These are phyloP conservation scores for Accipiter cooperii DNA, from an alignment of 2,113 vertebrate genomes.

Conservation along the genomic window DNA sequence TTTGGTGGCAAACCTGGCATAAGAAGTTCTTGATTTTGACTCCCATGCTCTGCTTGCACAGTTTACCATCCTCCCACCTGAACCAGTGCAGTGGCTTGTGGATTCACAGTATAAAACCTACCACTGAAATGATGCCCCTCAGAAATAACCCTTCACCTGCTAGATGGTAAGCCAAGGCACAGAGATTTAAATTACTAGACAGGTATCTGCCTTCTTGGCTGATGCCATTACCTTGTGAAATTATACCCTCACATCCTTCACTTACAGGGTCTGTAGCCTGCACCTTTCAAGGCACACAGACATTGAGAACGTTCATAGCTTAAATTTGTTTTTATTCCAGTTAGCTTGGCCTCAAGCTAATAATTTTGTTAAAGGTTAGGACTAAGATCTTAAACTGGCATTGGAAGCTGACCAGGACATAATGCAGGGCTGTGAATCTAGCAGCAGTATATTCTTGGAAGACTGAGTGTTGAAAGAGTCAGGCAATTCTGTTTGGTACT, in stretches of 20 bases:
- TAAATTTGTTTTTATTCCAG: not conserved
- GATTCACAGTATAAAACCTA: not conserved
- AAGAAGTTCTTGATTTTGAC: not conserved
- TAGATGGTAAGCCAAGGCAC: not conserved
- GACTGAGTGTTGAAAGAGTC: accelerated
- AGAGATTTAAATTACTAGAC: not conserved
- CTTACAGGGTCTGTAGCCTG: not conserved
- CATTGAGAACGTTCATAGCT: not conserved
- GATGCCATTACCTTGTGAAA: not conserved
- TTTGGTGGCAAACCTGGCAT: not conserved
- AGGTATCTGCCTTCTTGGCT: not conserved
- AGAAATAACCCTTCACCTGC: not conserved
- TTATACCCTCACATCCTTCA: not conserved
- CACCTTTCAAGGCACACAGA: not conserved
- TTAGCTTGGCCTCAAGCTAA: not conserved
- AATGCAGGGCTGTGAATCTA: not conserved
- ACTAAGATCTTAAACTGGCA: not conserved
- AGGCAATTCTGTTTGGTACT: not conserved
- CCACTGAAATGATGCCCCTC: not conserved
- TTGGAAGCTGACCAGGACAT: not conserved
- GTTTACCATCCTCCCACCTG: not conserved
- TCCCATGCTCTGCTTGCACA: not conserved
- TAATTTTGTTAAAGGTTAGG: not conserved
- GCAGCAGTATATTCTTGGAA: not conserved
- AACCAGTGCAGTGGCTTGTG: not conserved